phyloP scores from a whole-genome alignment of 2,113 vertebrate species.

The Chrysemys picta region DNA sequence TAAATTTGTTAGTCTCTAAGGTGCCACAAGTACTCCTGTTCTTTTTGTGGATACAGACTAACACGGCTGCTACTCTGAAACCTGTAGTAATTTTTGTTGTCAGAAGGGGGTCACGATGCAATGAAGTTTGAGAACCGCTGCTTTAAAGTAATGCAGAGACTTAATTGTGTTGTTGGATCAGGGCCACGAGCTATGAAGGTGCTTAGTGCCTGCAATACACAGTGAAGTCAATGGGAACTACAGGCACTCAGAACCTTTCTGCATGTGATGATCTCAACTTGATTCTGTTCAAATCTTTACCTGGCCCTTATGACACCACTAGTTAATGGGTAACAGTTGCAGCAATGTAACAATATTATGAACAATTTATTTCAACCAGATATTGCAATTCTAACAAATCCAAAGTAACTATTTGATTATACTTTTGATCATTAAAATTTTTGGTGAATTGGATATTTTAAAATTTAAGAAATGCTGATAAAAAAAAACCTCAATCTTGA shows the following conservation, averaged over 20 bases:
- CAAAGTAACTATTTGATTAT: not conserved
- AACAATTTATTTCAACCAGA: conserved; percentile 6
- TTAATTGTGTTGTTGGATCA: not conserved
- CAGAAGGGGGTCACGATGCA: too few species aligned
- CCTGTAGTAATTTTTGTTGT: too few species aligned
- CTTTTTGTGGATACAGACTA: too few species aligned
- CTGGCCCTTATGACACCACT: conserved; percentile 31
- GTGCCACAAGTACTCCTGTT: too few species aligned
- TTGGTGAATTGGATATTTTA: not conserved
- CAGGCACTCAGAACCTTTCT: conserved; percentile 18
- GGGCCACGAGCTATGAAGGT: not conserved
- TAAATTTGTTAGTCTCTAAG: too few species aligned
- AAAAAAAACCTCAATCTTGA: not conserved
- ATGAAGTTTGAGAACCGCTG: too few species aligned
- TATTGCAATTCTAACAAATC: not conserved
- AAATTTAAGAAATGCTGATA: not conserved
- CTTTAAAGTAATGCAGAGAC: not conserved
- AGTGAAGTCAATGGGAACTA: conserved; percentile 3
- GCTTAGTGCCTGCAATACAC: not conserved
- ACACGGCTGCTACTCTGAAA: too few species aligned
- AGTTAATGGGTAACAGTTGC: conserved; percentile 61
- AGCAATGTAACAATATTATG: not conserved
- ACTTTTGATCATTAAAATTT: not conserved
- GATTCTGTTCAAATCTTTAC: conserved; percentile 63
- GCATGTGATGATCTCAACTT: conserved; percentile 33